phyloP scores from a whole-genome alignment of 2,113 vertebrate genomes.

The Oncorhynchus clarkii region DNA sequence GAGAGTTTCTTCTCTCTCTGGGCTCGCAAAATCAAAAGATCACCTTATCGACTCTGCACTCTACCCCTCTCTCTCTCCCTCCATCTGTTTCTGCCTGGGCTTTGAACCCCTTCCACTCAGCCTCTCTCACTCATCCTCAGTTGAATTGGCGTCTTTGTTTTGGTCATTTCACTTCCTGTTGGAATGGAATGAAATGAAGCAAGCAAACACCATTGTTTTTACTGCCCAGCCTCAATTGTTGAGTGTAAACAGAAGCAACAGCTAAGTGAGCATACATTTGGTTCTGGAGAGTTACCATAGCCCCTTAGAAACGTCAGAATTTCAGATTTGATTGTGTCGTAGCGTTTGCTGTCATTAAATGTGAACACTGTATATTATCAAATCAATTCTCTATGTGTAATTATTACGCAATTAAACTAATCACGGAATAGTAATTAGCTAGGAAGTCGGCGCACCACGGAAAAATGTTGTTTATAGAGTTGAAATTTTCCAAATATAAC shows the following conservation, averaged over 20 bases:
- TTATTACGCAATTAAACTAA: too few relatives aligned
- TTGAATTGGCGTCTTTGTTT: constrained; percentile 5
- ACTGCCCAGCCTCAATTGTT: background rate
- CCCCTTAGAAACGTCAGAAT: background rate
- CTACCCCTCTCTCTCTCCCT: constrained; percentile 20
- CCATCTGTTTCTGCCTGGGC: constrained; percentile 55
- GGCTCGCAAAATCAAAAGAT: constrained; percentile 45
- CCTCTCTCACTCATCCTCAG: too few relatives aligned
- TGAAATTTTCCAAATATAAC: too few relatives aligned
- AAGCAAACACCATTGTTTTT: constrained; percentile 16
- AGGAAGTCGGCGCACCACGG: too few relatives aligned
- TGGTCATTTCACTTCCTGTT: constrained; percentile 19
- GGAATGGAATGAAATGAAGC: constrained; percentile 4
- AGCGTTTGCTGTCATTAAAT: too few relatives aligned
- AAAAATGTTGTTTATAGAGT: too few relatives aligned
- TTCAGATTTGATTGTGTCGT: background rate
- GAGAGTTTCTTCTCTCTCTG: constrained; percentile 30
- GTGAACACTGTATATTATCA: too few relatives aligned
- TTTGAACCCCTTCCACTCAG: constrained; percentile 27
- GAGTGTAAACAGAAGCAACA: constrained; percentile 16
- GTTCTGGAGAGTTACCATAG: background rate
- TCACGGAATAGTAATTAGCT: too few relatives aligned
- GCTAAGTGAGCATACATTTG: background rate
- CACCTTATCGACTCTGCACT: constrained; percentile 46
- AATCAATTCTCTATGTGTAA: too few relatives aligned